Evolutionary conservation across 1,140 invertebrate genomes (phyloP).

Genomic region (Hesperophylax magnus): DNA sequence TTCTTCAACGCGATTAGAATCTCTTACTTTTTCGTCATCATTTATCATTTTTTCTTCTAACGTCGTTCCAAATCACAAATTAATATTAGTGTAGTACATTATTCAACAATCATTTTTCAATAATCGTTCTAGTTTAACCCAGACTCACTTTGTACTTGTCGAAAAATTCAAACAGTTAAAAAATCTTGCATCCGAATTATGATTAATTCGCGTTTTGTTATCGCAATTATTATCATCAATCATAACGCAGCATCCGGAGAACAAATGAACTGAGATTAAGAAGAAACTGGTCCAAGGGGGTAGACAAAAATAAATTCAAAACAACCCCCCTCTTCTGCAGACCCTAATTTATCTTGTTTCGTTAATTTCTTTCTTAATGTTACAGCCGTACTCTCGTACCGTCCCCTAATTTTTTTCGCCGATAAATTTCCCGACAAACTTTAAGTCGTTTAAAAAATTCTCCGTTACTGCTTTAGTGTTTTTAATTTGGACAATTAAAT

Average conservation of each 20-base stretch:
- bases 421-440: neutral
- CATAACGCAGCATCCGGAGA: neutral
- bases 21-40: too few species aligned
- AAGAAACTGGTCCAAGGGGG: neutral
- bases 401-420: neutral
- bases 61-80: too few species aligned
- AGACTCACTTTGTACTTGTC: slow-evolving; percentile 8
- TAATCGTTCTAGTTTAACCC: slow-evolving; percentile 8
- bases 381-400: neutral
- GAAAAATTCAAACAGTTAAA: slow-evolving; percentile 17
- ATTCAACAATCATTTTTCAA: neutral
- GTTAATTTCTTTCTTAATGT: slow-evolving; percentile 2
- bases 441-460: neutral
- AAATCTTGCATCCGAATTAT: neutral
- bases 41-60: too few species aligned
- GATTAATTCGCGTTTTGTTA: slow-evolving; percentile 17
- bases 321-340: neutral
- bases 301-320: slow-evolving; percentile 8
- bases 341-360: slow-evolving; percentile 12
- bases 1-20: too few species aligned
- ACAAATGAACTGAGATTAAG: slow-evolving; percentile 27
- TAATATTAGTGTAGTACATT: too few species aligned
- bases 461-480: too few species aligned
- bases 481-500: too few species aligned
- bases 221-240: slow-evolving; percentile 29